Evolutionary conservation across 1,140 invertebrate species (phyloP).

Genomic region (Idris sp.): DNA sequence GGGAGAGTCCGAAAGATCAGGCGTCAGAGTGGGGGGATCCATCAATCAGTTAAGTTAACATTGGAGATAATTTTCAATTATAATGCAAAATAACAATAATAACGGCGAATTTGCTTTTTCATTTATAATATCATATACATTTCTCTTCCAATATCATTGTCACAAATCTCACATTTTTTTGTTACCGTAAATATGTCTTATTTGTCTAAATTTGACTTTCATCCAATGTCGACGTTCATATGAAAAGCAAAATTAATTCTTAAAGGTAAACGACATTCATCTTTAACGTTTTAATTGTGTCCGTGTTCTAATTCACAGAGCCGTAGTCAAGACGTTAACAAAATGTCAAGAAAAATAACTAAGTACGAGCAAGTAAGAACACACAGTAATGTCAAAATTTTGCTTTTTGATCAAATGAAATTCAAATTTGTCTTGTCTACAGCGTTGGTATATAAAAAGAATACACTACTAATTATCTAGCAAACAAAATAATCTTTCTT

Average conservation of each 20-base stretch:
- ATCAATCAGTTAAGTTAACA: too few species aligned
- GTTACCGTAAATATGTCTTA: constrained; percentile 18
- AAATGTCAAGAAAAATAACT: constrained; percentile 5
- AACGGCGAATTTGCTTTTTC: constrained; percentile 48
- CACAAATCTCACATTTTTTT: constrained; percentile 43
- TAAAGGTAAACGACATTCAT: constrained; percentile 32
- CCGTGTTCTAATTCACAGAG: constrained; percentile 36
- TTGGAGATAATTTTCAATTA: too few species aligned
- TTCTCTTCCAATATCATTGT: constrained; percentile 39
- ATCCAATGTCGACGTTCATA: constrained; percentile 38
- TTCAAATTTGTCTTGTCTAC: constrained; percentile 37
- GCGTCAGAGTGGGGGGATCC: too few species aligned
- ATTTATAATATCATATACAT: constrained; percentile 50
- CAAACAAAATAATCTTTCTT: constrained; percentile 55
- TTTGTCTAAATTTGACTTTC: constrained; percentile 48
- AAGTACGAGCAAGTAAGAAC: constrained; percentile 4
- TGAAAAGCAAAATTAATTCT: constrained; percentile 50
- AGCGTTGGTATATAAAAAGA: constrained; percentile 42
- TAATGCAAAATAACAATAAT: constrained; percentile 3
- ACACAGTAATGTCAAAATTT: too few species aligned
- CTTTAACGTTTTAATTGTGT: constrained; percentile 28
- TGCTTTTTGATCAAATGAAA: too few species aligned
- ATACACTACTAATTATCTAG: constrained; percentile 27
- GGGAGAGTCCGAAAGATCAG: too few species aligned
- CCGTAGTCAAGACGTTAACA: constrained; percentile 39